Evolutionary conservation across 2,797 vertebrate genomes (phyloP).

Genomic region (Nasua narica): DNA sequence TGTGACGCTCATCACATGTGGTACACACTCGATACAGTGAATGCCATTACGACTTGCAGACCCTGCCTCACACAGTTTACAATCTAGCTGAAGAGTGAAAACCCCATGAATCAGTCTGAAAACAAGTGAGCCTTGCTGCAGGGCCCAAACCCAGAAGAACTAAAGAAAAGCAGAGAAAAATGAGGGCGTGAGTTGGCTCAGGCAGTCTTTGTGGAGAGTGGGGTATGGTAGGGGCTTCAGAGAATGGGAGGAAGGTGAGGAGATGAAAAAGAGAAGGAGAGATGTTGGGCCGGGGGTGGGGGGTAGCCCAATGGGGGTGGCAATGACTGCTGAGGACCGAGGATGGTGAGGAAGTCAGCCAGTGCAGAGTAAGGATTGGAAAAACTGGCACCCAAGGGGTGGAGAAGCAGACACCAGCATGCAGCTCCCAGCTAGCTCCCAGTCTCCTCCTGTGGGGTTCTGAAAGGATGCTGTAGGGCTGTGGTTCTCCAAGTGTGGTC

Average conservation of each 20-base stretch:
- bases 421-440: not conserved
- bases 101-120: not conserved
- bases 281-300: not conserved
- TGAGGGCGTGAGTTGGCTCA: not conserved
- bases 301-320: not conserved
- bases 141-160: not conserved
- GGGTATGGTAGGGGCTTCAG: not conserved
- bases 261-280: not conserved
- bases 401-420: not conserved
- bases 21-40: not conserved
- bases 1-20: accelerated
- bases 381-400: not conserved
- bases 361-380: not conserved
- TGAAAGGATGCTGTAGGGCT: not conserved
- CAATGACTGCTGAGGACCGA: not conserved
- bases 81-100: not conserved
- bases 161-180: not conserved
- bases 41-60: no score
- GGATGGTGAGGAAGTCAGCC: not conserved
- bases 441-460: not conserved
- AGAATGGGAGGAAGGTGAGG: not conserved
- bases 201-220: not conserved
- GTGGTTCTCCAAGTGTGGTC: not conserved
- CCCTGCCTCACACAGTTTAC: not conserved
- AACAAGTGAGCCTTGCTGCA: not conserved